Evolutionary conservation across 2,113 vertebrate species (phyloP), one percentile per base, ranked within the genome.

Genomic region (Piprites chloris): DNA sequence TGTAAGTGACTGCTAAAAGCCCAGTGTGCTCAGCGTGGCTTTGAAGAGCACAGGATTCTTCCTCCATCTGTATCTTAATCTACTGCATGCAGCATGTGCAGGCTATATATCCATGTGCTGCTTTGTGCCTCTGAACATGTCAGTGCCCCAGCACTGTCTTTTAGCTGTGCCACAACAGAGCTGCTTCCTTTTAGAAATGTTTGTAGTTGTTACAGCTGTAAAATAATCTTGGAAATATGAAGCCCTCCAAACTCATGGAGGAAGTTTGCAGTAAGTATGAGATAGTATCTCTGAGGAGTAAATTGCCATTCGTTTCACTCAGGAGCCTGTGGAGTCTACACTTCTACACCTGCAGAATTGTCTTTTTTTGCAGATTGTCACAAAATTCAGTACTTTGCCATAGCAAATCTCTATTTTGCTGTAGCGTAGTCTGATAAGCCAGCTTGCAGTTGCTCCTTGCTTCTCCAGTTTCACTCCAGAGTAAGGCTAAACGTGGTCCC

Each of bases 181-280:
- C 30, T 71, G 22, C 20, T 87, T 80, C 58, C 32, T 52, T 56
- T 22, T 58, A 28, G 53, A 83, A 61, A 69, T 52, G 8, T n/a
- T 56, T 35, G 12, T 63, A 16, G 15, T 72, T 63, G 5, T 52
- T 76, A 9, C 1, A 2, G 27, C 33, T 92, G 15, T 56, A 76
- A 87, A 82, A 79, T 50, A 80, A 75, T 22, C 12, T 44, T 80
- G 59, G 41, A 84, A 84, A 78, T 18, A 35, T 2, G 9, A 80
- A 35, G 3, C 22, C 5, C 15, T 63, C 33, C 12, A 55, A 63
- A 42, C 11, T 42, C 56, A 12, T 37, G 41, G 30, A 66, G 18
- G 3, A 13, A 46, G 14, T 61, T 21, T 3, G 4, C 16, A 65
- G 42, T 22, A 13, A 26, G 21, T 44, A 33, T 0, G 1, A 42